These are phyloP conservation scores for Phorcus lineatus DNA, from an alignment of 2,888 invertebrate genomes.

Conservation along the genomic window DNA sequence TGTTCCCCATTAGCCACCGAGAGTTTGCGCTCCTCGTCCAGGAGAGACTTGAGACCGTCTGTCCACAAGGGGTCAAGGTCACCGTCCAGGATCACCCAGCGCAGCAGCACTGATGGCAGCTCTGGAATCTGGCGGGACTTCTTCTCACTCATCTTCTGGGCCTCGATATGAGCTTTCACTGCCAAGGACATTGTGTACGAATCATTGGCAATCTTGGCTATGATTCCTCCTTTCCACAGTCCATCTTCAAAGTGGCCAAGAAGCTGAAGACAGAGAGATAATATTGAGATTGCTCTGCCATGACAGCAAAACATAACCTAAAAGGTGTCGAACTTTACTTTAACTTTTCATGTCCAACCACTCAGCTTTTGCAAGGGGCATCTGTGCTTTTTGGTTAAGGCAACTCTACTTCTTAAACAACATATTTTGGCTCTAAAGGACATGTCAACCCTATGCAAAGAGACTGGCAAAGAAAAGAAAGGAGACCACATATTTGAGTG, in stretches of 20 bases:
- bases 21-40: constrained; percentile 63
- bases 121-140: constrained; percentile 55
- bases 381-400: too few relatives aligned
- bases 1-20: constrained; percentile 67
- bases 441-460: too few relatives aligned
- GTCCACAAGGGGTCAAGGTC: constrained; percentile 69
- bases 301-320: too few relatives aligned
- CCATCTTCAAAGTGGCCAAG: constrained; percentile 66
- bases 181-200: constrained; percentile 64
- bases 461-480: too few relatives aligned
- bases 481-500: too few relatives aligned
- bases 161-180: constrained; percentile 56
- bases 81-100: constrained; percentile 73
- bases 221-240: constrained; percentile 67
- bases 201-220: constrained; percentile 64
- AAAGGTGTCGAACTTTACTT: too few relatives aligned
- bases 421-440: too few relatives aligned
- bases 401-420: too few relatives aligned
- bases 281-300: too few relatives aligned
- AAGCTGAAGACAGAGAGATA: constrained; percentile 50
- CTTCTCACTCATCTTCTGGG: constrained; percentile 52
- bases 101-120: constrained; percentile 59
- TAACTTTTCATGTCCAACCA: too few relatives aligned
- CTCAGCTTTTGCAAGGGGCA: too few relatives aligned
- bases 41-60: constrained; percentile 67